Evolutionary conservation across 2,113 vertebrate genomes (phyloP).

Genomic region (Daubentonia madagascariensis): DNA sequence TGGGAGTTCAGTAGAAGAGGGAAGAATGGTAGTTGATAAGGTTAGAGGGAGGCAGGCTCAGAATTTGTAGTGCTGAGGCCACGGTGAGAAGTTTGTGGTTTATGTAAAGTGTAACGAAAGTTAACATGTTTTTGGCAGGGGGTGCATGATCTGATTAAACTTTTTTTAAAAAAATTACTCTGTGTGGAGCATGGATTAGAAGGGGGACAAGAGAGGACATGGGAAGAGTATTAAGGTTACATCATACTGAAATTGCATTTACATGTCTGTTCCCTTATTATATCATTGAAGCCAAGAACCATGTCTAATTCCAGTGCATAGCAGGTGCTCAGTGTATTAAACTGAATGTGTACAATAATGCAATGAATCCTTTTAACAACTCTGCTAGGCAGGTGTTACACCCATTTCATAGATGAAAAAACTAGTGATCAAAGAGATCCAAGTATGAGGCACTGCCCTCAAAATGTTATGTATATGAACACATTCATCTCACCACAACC

Average conservation of each 20-base stretch:
- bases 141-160: background rate
- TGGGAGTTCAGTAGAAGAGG: background rate
- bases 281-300: background rate
- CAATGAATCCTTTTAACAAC: background rate
- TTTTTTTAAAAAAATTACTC: background rate
- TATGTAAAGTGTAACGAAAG: background rate
- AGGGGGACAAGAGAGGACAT: background rate
- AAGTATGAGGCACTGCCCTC: background rate
- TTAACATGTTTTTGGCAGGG: background rate
- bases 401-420: background rate
- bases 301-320: background rate
- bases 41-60: background rate
- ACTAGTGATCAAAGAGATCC: background rate
- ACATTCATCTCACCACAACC: background rate
- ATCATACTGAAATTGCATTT: background rate
- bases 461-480: background rate
- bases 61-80: background rate
- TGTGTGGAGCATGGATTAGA: background rate
- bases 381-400: background rate
- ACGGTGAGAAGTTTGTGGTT: background rate
- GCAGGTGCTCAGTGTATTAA: background rate
- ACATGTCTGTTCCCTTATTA: background rate
- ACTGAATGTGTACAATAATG: background rate
- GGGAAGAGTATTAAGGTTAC: background rate
- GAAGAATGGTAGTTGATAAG: background rate